phyloP scores from a whole-genome alignment of 2,797 vertebrate genomes.

The Chelidonichthys spinosus region DNA sequence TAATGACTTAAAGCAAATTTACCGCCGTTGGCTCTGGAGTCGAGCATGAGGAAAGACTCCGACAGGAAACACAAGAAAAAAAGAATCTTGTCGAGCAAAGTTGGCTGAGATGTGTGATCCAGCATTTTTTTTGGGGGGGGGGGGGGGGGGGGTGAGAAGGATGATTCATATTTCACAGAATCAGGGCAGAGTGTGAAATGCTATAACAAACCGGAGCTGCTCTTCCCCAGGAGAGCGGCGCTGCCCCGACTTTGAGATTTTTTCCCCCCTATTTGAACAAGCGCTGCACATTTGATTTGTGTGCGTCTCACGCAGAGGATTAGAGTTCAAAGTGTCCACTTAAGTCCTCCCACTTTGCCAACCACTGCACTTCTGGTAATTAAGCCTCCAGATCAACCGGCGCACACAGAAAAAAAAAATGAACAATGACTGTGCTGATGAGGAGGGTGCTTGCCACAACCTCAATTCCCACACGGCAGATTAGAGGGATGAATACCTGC shows the following conservation, averaged over 20 bases:
- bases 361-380: slow-evolving; percentile 81
- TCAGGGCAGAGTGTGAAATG: slow-evolving; percentile 70
- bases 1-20: slow-evolving; percentile 45
- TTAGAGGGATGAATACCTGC: slow-evolving; percentile 76
- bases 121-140: slow-evolving; percentile 40
- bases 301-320: slow-evolving; percentile 76
- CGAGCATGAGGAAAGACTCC: slow-evolving; percentile 14
- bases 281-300: slow-evolving; percentile 77
- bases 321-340: slow-evolving; percentile 83
- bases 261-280: slow-evolving; percentile 60
- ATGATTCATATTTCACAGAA: slow-evolving; percentile 78
- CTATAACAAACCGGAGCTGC: slow-evolving; percentile 68
- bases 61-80: slow-evolving; percentile 57
- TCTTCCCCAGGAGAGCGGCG: slow-evolving; percentile 59
- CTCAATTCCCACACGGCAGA: slow-evolving; percentile 71
- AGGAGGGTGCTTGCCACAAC: slow-evolving; percentile 67
- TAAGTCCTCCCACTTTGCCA: slow-evolving; percentile 79
- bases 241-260: slow-evolving; percentile 70
- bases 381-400: slow-evolving; percentile 78
- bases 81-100: slow-evolving; percentile 53
- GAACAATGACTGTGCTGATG: slow-evolving; percentile 80
- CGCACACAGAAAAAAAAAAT: slow-evolving; percentile 66
- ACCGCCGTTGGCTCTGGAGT: slow-evolving; percentile 26
- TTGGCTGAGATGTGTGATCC: slow-evolving; percentile 55
- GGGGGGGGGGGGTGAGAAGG: slow-evolving; percentile 37